A percentile compares a stretch with the other conserved stretches of the same genome.
Evolutionary conservation across 2,797 vertebrate species (phyloP).

Genomic region (Apogon hyalosoma): DNA sequence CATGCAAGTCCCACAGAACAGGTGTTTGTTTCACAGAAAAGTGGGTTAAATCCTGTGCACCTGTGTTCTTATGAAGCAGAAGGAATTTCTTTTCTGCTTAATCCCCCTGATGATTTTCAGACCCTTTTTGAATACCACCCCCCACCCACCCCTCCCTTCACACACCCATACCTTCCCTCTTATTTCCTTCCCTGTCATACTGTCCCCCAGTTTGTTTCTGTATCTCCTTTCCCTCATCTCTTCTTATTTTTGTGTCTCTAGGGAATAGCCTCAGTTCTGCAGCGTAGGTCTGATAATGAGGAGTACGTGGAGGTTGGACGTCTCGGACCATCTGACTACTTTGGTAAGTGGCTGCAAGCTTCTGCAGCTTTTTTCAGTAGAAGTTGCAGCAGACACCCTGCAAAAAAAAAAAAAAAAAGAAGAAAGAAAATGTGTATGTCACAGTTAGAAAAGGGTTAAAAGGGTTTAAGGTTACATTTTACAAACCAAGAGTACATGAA

Average conservation of each 20-base stretch:
- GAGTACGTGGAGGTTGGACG: slow-evolving; percentile 96
- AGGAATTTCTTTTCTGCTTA: slow-evolving; percentile 77
- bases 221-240: slow-evolving; percentile 18
- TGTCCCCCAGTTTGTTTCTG: slow-evolving; percentile 28
- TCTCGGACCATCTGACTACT: slow-evolving; percentile 96
- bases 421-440: too few species aligned
- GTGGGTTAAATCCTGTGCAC: slow-evolving; percentile 78
- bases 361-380: not conserved
- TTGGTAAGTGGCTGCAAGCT: slow-evolving; percentile 86
- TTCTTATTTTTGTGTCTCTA: slow-evolving; percentile 63
- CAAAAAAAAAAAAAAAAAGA: too few species aligned
- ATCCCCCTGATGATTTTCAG: slow-evolving; percentile 77
- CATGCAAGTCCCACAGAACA: slow-evolving; percentile 53
- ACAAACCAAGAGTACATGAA: too few species aligned
- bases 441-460: too few species aligned
- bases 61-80: slow-evolving; percentile 75
- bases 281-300: slow-evolving; percentile 94
- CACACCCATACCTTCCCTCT: not conserved
- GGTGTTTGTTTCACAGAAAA: slow-evolving; percentile 70
- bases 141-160: slow-evolving; percentile 5
- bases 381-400: not conserved
- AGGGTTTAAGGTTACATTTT: too few species aligned
- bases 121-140: slow-evolving; percentile 50
- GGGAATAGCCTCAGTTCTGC: slow-evolving; percentile 96
- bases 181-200: slow-evolving; percentile 25